Conservation (phyloP, 1,140 invertebrate species). For the Eueides isabella region DNA sequence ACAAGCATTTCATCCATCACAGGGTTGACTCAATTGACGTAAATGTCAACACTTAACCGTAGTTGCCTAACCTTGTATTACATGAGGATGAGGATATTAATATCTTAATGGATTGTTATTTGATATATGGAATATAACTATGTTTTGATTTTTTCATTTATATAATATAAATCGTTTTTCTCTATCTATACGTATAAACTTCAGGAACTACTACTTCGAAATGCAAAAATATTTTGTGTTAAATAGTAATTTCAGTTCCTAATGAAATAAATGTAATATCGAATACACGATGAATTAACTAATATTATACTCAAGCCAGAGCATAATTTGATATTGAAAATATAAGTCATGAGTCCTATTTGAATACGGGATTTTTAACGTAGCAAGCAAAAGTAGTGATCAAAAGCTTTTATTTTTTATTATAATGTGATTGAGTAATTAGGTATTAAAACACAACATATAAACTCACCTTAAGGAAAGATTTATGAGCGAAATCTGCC, state of each 20-base stretch:
- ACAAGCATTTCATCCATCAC: conserved; percentile 68
- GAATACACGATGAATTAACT: too few relatives aligned
- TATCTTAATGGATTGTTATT: conserved; percentile 14
- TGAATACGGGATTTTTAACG: too few relatives aligned
- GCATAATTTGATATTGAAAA: too few relatives aligned
- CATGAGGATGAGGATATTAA: conserved; percentile 50
- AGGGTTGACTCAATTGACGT: conserved; percentile 65
- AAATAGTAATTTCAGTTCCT: too few relatives aligned
- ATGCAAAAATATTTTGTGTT: too few relatives aligned
- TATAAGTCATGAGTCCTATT: too few relatives aligned
- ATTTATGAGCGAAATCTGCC: conserved; percentile 67
- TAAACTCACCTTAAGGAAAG: conserved; percentile 53
- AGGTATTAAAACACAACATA: conserved; percentile 40
- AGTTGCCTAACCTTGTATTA: conserved; percentile 48
- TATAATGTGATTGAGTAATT: background rate
- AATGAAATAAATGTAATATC: too few relatives aligned
- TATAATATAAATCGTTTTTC: background rate
- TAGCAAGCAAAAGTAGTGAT: too few relatives aligned
- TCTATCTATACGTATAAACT: background rate
- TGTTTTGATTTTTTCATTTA: background rate
- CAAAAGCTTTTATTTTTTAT: background rate
- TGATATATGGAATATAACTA: background rate
- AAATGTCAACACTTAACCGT: conserved; percentile 74
- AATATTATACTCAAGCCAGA: too few relatives aligned
- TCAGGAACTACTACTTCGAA: too few relatives aligned